Evolutionary conservation across 2,797 vertebrate genomes (phyloP).

Genomic region (Valencia hispanica): DNA sequence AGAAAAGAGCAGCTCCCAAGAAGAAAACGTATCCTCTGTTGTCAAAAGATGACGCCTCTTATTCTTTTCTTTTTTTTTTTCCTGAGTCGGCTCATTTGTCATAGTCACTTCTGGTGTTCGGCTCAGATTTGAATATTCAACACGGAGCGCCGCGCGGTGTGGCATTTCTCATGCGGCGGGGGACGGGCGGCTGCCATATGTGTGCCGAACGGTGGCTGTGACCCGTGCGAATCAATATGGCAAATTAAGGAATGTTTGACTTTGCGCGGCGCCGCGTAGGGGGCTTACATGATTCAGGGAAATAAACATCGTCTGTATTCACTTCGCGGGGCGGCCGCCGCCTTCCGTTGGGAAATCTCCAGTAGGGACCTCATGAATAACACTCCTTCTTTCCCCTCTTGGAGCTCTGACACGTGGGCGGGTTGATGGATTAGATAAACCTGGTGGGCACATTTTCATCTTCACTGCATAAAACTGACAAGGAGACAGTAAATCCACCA

Average conservation of each 20-base stretch:
- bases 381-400: constrained; percentile 41
- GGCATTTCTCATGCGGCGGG: constrained; percentile 53
- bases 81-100: constrained; percentile 70
- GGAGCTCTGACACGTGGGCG: constrained; percentile 56
- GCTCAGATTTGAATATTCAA: constrained; percentile 74
- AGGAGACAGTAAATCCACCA: background rate
- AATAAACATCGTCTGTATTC: constrained; percentile 78
- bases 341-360: constrained; percentile 79
- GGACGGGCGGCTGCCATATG: constrained; percentile 67
- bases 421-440: constrained; percentile 77
- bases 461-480: constrained; percentile 41
- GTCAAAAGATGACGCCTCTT: constrained; percentile 61
- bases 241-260: constrained; percentile 73
- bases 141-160: constrained; percentile 56
- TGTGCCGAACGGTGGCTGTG: constrained; percentile 34
- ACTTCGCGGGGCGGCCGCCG: constrained; percentile 66
- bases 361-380: constrained; percentile 76
- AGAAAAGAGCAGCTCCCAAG: constrained; percentile 7
- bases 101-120: constrained; percentile 70
- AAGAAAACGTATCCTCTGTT: constrained; percentile 19
- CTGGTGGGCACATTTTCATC: constrained; percentile 69
- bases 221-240: constrained; percentile 61
- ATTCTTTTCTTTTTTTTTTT: constrained; percentile 32
- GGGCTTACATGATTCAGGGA: constrained; percentile 72
- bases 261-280: constrained; percentile 62